These are phyloP conservation scores for Bicyclus anynana DNA, from an alignment of 1,140 invertebrate genomes.

Conservation along the genomic window DNA sequence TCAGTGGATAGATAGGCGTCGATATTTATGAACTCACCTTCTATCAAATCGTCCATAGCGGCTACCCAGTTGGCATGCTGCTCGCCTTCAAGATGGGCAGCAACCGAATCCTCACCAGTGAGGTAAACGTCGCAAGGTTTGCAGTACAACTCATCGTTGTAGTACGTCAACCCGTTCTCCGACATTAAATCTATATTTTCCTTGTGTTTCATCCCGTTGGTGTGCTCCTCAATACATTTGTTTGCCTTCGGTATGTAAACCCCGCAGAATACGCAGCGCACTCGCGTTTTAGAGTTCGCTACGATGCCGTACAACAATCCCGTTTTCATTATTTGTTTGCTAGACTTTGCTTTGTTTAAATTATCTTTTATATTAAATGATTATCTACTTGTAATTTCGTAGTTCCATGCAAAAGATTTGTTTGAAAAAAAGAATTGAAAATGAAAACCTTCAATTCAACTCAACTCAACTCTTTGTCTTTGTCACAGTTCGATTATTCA, in stretches of 20 bases:
- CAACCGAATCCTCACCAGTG: slow-evolving; percentile 39
- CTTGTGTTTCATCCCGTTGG: slow-evolving; percentile 54
- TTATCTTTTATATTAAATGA: neutral
- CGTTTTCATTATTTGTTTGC: slow-evolving; percentile 42
- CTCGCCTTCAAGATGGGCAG: slow-evolving; percentile 44
- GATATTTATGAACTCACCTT: slow-evolving; percentile 49
- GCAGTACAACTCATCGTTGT: slow-evolving; percentile 40
- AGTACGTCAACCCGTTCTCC: slow-evolving; percentile 44
- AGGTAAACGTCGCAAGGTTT: slow-evolving; percentile 42
- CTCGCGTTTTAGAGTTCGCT: slow-evolving; percentile 44
- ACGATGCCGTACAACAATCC: slow-evolving; percentile 43
- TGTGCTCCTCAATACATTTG: slow-evolving; percentile 60
- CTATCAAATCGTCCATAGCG: slow-evolving; percentile 46
- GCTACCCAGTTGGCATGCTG: slow-evolving; percentile 50
- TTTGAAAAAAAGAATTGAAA: slow-evolving; percentile 10
- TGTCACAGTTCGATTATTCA: no score
- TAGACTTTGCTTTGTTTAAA: neutral
- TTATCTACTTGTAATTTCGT: slow-evolving; percentile 11
- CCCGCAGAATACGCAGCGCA: slow-evolving; percentile 54
- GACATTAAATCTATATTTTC: slow-evolving; percentile 49
- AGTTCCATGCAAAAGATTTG: slow-evolving; percentile 13
- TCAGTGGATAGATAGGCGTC: slow-evolving; percentile 41
- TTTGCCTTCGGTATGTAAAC: slow-evolving; percentile 54
- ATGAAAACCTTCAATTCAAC: neutral
- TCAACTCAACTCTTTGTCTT: no score